phyloP scores from a whole-genome alignment of 2,888 invertebrate genomes.

The Phalangium opilio region DNA sequence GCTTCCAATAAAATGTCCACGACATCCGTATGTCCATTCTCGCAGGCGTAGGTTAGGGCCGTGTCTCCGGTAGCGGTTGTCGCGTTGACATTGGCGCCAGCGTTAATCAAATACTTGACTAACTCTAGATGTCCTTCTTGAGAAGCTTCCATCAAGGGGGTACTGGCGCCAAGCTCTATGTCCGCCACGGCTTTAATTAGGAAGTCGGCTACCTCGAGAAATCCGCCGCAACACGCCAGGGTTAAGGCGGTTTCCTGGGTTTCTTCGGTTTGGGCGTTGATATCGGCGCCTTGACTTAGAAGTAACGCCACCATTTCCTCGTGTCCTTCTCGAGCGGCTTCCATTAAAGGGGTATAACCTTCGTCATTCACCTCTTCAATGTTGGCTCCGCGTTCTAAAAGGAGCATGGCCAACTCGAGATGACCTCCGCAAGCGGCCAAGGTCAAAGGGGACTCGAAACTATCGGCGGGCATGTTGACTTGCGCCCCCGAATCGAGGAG shows the following conservation, averaged over 20 bases:
- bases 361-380: constrained; percentile 99
- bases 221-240: constrained; percentile 85
- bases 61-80: constrained; percentile 90
- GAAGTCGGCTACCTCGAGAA: constrained; percentile 86
- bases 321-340: constrained; percentile 95
- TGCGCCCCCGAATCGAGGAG: constrained; percentile 93
- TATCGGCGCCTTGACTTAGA: constrained; percentile 81
- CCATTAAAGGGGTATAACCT: constrained; percentile 98
- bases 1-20: constrained; percentile 78
- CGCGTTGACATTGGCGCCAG: constrained; percentile 78
- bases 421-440: constrained; percentile 98
- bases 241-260: constrained; percentile 94
- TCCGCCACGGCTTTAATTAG: constrained; percentile 89
- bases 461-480: constrained; percentile 96
- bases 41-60: constrained; percentile 92
- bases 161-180: constrained; percentile 83
- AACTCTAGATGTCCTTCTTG: constrained; percentile 94
- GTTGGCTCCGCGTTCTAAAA: constrained; percentile 92
- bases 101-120: constrained; percentile 67
- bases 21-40: constrained; percentile 96
- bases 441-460: constrained; percentile 96
- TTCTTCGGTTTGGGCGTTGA: constrained; percentile 97
- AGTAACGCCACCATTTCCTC: constrained; percentile 94
- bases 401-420: constrained; percentile 84
- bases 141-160: constrained; percentile 95